Percentiles rank a stretch among this genome's conserved stretches.
These are phyloP conservation scores for Grus americana DNA, from an alignment of 2,113 vertebrate genomes.

Conservation along the genomic window DNA sequence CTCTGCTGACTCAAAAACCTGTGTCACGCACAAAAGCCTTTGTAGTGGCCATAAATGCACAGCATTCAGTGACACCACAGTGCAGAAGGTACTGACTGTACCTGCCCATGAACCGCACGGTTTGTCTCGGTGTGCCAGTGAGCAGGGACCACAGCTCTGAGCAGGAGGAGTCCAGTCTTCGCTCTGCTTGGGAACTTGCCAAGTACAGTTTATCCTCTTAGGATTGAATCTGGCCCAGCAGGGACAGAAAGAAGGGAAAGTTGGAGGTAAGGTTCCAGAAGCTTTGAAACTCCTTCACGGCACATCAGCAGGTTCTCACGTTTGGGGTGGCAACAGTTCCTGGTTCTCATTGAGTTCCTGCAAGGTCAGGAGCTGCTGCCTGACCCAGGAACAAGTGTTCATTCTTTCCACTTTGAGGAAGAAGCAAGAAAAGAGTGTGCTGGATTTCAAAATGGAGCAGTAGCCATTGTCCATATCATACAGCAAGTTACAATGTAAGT, in stretches of 20 bases:
- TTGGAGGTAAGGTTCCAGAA: neutral
- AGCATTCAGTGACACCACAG: rapidly evolving
- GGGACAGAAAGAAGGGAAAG: neutral
- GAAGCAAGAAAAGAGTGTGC: neutral
- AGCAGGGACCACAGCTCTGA: neutral
- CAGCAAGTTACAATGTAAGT: neutral
- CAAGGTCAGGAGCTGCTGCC: neutral
- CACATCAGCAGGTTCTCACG: neutral
- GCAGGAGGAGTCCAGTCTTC: neutral
- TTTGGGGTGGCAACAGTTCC: neutral
- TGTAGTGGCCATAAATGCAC: neutral
- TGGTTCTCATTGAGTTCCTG: neutral
- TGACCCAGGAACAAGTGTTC: neutral
- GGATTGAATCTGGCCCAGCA: neutral
- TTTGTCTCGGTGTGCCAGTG: neutral
- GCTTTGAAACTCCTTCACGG: neutral
- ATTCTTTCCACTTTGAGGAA: neutral
- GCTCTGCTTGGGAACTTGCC: neutral
- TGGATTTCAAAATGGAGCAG: neutral
- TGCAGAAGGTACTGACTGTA: neutral
- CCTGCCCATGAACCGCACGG: neutral
- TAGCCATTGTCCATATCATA: neutral
- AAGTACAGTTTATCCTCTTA: neutral
- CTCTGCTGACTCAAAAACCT: neutral
- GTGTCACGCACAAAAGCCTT: neutral